These are phyloP conservation scores for Tachina fera DNA, from an alignment of 2,888 invertebrate species.

Conservation along the genomic window DNA sequence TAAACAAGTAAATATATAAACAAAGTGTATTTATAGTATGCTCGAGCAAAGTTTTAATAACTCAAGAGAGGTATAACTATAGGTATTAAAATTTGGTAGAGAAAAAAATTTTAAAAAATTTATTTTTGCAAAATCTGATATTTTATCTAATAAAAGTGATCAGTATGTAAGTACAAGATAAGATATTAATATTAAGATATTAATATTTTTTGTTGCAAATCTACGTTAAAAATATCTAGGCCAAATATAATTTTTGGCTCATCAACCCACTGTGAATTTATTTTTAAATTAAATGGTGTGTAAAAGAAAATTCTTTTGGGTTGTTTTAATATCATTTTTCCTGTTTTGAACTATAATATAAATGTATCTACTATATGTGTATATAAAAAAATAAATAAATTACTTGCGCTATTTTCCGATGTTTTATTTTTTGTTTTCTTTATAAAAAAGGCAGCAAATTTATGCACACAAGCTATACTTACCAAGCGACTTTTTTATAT, in stretches of 20 bases:
- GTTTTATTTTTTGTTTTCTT: background rate
- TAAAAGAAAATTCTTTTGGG: background rate
- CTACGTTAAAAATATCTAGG: background rate
- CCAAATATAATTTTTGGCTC: background rate
- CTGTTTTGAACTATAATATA: background rate
- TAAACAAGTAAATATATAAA: background rate
- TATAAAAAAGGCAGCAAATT: too few species aligned
- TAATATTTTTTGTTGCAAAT: too few species aligned
- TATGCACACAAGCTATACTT: background rate
- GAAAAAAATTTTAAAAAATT: too few species aligned
- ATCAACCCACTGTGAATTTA: too few species aligned
- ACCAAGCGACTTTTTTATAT: conserved; percentile 12
- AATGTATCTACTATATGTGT: background rate
- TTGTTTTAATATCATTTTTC: conserved; percentile 3
- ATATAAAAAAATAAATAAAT: background rate
- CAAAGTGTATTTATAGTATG: too few species aligned
- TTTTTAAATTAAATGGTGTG: background rate
- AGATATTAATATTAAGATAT: too few species aligned
- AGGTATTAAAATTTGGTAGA: too few species aligned
- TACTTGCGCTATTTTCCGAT: background rate
- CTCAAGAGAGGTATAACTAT: too few species aligned
- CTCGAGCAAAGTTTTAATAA: too few species aligned
- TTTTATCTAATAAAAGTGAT: too few species aligned
- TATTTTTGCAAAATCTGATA: too few species aligned
- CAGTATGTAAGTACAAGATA: too few species aligned